A percentile compares a stretch with the other conserved stretches of the same genome.
phyloP scores from a whole-genome alignment of 2,797 vertebrate species.

The Onychomys leucogaster region DNA sequence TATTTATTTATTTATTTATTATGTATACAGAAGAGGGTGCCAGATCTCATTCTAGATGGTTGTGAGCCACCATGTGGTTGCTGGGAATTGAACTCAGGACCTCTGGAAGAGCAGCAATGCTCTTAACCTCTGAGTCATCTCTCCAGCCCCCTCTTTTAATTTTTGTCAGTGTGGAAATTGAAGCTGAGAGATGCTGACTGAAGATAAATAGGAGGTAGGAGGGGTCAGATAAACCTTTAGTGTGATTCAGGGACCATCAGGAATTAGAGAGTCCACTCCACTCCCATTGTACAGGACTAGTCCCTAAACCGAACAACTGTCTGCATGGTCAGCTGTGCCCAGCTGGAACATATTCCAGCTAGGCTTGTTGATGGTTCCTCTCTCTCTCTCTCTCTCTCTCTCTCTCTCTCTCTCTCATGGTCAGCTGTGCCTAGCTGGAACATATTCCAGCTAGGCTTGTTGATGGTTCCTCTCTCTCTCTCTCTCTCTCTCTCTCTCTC shows the following conservation, averaged over 20 bases:
- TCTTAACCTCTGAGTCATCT: no score
- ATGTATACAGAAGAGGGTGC: no score
- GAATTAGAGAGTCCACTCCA: background rate
- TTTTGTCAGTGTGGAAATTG: conserved; percentile 20
- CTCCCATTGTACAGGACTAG: background rate
- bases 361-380: background rate
- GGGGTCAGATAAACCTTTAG: background rate
- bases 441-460: background rate
- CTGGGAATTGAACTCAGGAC: no score
- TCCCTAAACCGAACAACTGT: no score
- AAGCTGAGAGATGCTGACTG: background rate
- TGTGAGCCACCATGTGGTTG: no score
- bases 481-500: no score
- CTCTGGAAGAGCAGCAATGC: no score
- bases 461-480: background rate
- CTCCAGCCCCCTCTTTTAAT: background rate
- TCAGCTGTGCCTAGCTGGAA: background rate
- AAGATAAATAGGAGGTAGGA: background rate
- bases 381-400: no score
- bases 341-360: background rate
- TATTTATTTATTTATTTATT: no score
- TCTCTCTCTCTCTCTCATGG: no score
- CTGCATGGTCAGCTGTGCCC: background rate
- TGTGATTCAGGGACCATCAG: background rate
- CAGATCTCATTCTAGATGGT: no score